Percentiles rank a stretch among this genome's conserved stretches.
These are phyloP conservation scores for Pinna nobilis DNA, from an alignment of 1,140 invertebrate species.

Conservation along the genomic window DNA sequence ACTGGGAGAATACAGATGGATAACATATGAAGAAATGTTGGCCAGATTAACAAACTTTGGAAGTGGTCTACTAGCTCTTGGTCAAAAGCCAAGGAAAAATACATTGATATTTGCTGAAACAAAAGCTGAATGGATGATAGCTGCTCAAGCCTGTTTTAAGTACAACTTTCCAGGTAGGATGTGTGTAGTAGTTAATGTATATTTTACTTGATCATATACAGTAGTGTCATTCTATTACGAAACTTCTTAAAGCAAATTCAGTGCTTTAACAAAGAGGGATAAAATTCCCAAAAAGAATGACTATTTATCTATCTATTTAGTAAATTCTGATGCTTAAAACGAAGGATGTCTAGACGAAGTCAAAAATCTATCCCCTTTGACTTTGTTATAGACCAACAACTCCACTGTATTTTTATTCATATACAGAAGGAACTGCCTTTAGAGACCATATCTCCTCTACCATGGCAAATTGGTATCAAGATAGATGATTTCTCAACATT, in stretches of 20 bases:
- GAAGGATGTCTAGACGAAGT: too few species aligned
- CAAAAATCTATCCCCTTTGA: too few species aligned
- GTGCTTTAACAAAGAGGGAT: too few species aligned
- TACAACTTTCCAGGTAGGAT: constrained; percentile 91
- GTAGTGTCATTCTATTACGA: neutral
- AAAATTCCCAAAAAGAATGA: too few species aligned
- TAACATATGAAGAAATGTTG: constrained; percentile 88
- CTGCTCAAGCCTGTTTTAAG: constrained; percentile 94
- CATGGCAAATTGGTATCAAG: neutral
- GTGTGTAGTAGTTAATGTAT: constrained; percentile 33
- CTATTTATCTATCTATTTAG: too few species aligned
- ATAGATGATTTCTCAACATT: neutral
- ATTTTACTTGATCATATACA: too few species aligned
- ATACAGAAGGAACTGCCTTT: neutral
- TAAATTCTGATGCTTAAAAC: too few species aligned
- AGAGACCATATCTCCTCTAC: neutral
- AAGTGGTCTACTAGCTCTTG: constrained; percentile 71
- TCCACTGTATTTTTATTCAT: neutral
- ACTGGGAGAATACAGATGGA: constrained; percentile 89
- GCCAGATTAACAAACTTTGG: constrained; percentile 85
- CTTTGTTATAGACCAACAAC: too few species aligned
- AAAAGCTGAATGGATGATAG: constrained; percentile 96
- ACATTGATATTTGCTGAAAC: constrained; percentile 98
- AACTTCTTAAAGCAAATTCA: too few species aligned
- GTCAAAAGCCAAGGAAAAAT: constrained; percentile 81